phyloP scores from a whole-genome alignment of 2,888 invertebrate species.

The Nephrotoma appendiculata region DNA sequence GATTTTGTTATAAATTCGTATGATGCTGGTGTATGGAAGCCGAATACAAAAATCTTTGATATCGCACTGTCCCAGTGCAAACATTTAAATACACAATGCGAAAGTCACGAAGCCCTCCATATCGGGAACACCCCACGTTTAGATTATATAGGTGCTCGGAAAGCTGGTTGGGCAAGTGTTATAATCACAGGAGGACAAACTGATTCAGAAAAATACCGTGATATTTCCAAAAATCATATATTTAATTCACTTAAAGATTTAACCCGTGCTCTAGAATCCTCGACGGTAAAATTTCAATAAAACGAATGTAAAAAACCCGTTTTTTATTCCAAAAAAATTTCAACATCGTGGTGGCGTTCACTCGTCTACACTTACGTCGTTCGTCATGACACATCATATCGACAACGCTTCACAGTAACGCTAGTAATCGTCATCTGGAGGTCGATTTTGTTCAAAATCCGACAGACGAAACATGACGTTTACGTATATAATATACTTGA shows the following conservation, averaged over 20 bases:
- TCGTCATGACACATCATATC: no score
- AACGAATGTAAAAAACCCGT: not conserved
- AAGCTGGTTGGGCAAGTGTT: constrained; percentile 54
- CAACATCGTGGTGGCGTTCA: not conserved
- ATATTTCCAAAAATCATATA: constrained; percentile 12
- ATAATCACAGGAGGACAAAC: constrained; percentile 10
- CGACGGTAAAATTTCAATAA: not conserved
- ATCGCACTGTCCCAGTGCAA: constrained; percentile 37
- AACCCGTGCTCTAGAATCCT: constrained; percentile 10
- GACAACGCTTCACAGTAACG: no score
- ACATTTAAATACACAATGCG: constrained; percentile 18
- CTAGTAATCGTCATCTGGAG: no score
- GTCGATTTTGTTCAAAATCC: no score
- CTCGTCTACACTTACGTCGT: no score
- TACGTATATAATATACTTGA: no score
- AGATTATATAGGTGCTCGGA: constrained; percentile 65
- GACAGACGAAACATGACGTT: no score
- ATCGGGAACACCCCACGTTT: constrained; percentile 62
- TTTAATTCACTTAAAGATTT: constrained; percentile 19
- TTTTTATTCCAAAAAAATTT: not conserved
- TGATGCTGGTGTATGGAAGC: constrained; percentile 40
- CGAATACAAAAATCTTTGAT: constrained; percentile 22
- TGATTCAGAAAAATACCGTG: constrained; percentile 6
- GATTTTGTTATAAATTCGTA: constrained; percentile 72
- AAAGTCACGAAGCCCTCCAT: constrained; percentile 55